Evolutionary conservation across 2,797 vertebrate genomes (phyloP).

Genomic region (Mallotus villosus): DNA sequence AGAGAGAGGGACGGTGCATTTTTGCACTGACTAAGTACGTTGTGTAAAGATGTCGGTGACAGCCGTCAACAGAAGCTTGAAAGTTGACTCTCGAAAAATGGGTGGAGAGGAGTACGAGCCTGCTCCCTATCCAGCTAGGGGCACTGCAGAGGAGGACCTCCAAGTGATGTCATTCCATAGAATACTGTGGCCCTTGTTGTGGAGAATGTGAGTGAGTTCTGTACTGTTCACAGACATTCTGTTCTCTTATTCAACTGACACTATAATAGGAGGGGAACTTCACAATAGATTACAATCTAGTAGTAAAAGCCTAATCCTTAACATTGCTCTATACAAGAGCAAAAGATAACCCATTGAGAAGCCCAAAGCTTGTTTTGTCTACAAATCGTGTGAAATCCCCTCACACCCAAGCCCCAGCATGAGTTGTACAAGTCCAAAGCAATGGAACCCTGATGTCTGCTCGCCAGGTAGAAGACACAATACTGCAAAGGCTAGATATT

Average conservation of each 20-base stretch:
- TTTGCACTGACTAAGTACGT: conserved; percentile 46
- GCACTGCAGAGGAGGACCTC: conserved; percentile 35
- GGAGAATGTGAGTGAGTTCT: conserved; percentile 9
- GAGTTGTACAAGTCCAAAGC: conserved; percentile 49
- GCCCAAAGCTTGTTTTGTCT: conserved; percentile 72
- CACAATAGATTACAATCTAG: conserved; percentile 30
- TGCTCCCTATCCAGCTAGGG: conserved; percentile 17
- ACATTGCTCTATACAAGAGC: conserved; percentile 33
- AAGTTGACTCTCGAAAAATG: conserved; percentile 15
- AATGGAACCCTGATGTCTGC: conserved; percentile 51
- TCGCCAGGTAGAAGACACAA: conserved; percentile 44
- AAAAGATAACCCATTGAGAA: conserved; percentile 47
- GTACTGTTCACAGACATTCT: conserved; percentile 21
- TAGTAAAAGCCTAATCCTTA: conserved; percentile 35
- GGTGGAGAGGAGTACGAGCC: conserved; percentile 17
- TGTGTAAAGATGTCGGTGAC: conserved; percentile 48
- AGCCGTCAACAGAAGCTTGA: conserved; percentile 48
- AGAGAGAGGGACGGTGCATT: conserved; percentile 39
- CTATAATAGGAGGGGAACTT: conserved; percentile 29
- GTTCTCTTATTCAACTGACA: conserved; percentile 23
- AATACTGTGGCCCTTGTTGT: conserved; percentile 66
- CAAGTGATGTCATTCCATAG: conserved; percentile 61
- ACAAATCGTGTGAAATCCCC: conserved; percentile 60
- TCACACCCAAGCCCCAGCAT: conserved; percentile 39
- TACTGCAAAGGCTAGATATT: conserved; percentile 19